Conservation (phyloP, 2,888 invertebrate species). For the Hermodice carunculata region DNA sequence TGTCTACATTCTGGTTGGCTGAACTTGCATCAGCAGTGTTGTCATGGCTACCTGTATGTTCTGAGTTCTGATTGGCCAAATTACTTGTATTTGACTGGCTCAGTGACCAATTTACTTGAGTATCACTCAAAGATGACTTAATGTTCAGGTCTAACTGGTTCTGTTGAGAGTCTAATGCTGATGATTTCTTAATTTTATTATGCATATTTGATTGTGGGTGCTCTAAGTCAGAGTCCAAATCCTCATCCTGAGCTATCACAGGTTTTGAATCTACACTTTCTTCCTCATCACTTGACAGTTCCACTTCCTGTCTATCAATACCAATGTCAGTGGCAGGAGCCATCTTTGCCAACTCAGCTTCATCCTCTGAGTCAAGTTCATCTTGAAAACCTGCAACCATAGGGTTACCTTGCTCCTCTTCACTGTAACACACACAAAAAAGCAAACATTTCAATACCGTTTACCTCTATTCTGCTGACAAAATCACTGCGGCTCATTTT, state of each 20-base stretch:
- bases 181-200: background rate
- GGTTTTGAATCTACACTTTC: background rate
- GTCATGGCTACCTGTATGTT: slow-evolving; percentile 4
- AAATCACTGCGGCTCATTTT: no score
- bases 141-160: no score
- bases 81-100: background rate
- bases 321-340: slow-evolving; percentile 1
- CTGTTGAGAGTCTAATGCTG: background rate
- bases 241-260: slow-evolving; percentile 7
- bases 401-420: slow-evolving; percentile 62
- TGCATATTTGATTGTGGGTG: background rate
- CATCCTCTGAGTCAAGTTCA: slow-evolving; percentile 81
- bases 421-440: slow-evolving; percentile 39
- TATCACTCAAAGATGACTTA: background rate
- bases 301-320: background rate
- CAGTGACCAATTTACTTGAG: background rate
- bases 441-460: no score
- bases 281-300: slow-evolving; percentile 27
- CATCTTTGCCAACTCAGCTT: slow-evolving; percentile 48
- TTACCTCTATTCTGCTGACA: no score
- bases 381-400: slow-evolving; percentile 84
- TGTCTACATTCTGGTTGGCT: background rate
- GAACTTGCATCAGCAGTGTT: background rate
- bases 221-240: slow-evolving; percentile 5
- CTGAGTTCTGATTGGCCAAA: background rate